Percentiles rank a stretch among this genome's conserved stretches.
Evolutionary conservation across 1,140 invertebrate genomes (phyloP).

Genomic region (Scaptomyza graminum): DNA sequence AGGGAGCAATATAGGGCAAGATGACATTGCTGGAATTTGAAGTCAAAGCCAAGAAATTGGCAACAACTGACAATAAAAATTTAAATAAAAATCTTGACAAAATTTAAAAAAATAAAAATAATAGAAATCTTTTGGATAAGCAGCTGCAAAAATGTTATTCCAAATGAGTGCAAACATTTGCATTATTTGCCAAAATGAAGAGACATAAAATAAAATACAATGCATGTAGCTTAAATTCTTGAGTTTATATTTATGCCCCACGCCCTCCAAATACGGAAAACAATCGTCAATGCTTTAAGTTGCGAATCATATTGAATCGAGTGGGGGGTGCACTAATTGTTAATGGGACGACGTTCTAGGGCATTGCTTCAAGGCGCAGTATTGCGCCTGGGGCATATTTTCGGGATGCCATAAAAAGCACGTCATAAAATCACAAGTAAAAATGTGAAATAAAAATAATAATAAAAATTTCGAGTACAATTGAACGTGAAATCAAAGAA

Average conservation of each 20-base stretch:
- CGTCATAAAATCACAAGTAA: constrained; percentile 47
- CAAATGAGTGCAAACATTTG: constrained; percentile 77
- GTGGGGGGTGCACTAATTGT: constrained; percentile 52
- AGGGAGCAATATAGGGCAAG: neutral
- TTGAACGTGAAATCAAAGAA: constrained; percentile 62
- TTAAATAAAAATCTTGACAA: constrained; percentile 80
- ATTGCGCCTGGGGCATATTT: constrained; percentile 32
- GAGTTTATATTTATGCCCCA: constrained; percentile 6
- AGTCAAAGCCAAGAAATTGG: constrained; percentile 71
- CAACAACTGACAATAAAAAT: constrained; percentile 67
- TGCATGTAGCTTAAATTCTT: constrained; percentile 41
- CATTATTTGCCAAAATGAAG: constrained; percentile 72
- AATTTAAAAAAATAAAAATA: constrained; percentile 61
- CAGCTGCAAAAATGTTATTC: constrained; percentile 65
- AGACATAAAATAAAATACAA: constrained; percentile 59
- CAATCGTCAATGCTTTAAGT: constrained; percentile 33
- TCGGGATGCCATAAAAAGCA: constrained; percentile 14
- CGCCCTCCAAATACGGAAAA: neutral
- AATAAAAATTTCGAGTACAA: constrained; percentile 71
- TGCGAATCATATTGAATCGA: constrained; percentile 38
- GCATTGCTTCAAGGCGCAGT: too few species aligned
- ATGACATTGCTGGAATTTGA: constrained; percentile 56
- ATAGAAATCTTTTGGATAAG: constrained; percentile 30
- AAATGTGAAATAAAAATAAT: constrained; percentile 73
- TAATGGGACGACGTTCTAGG: too few species aligned